A percentile compares a stretch with the other conserved stretches of the same genome.
These are phyloP conservation scores for Drosophila nr. perissopoda DNA, from an alignment of 2,888 invertebrate species.

Conservation along the genomic window DNA sequence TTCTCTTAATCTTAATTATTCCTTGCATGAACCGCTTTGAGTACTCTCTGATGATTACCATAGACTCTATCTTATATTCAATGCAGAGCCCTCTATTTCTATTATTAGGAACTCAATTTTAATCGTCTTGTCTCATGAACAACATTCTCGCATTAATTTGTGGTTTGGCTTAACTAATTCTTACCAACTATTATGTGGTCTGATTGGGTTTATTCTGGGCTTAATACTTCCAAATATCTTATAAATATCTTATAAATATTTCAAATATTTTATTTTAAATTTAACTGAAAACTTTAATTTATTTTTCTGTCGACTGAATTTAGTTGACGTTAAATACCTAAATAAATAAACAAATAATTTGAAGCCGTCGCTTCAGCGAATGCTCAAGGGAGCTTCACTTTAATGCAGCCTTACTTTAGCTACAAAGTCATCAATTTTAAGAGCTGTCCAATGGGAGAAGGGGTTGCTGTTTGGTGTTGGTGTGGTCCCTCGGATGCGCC, in stretches of 20 bases:
- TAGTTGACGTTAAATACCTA: not conserved
- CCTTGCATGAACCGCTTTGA: not conserved
- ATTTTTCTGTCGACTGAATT: not conserved
- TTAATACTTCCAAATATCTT: not conserved
- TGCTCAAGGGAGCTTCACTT: slow-evolving; percentile 17
- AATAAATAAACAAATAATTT: not conserved
- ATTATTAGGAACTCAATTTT: not conserved
- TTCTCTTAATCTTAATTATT: not conserved
- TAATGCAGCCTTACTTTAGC: slow-evolving; percentile 38
- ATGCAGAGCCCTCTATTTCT: not conserved
- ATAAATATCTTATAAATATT: not conserved
- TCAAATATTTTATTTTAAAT: not conserved
- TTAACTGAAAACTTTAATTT: not conserved
- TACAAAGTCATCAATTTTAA: slow-evolving; percentile 71
- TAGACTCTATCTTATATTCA: no score
- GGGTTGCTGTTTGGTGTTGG: not conserved
- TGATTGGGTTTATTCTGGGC: not conserved
- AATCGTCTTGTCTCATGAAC: not conserved
- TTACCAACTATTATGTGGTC: not conserved
- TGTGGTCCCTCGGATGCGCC: slow-evolving; percentile 33
- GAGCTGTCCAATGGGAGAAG: slow-evolving; percentile 28
- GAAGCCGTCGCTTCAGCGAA: not conserved
- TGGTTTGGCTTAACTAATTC: not conserved
- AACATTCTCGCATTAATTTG: not conserved
- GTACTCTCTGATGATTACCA: not conserved